Evolutionary conservation across 2,888 invertebrate genomes (phyloP), one percentile per base, ranked within the genome.

Genomic region (Pammene fasciana): DNA sequence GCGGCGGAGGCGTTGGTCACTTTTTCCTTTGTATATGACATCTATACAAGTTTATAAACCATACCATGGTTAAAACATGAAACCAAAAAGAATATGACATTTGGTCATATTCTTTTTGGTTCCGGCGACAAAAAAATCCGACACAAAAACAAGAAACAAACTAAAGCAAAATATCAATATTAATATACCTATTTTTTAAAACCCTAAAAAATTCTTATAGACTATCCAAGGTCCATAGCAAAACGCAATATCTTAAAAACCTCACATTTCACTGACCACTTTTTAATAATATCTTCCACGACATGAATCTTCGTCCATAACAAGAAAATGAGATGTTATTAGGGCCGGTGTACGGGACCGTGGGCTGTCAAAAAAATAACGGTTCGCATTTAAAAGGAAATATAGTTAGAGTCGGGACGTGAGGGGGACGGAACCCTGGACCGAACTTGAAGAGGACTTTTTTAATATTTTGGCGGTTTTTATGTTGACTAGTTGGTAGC

Each of bases 281-380:
- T 68, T 68, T 65, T 68, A 68, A 68, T 65, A 68, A 68, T 59
- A 68, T 68, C 57, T 64, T 52, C 68, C 56, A 41, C 26, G 26
- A 26, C 62, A 36, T 57, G 50, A 64, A 52, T 62, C 62, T 73
- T 76, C 76, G 75, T 73, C 72, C 75, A 71, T 75, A 74, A 74
- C 75, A 78, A 82, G 82, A 80, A 83, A 84, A 79, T 78, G 76
- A 79, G 79, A 79, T 78, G 80, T 82, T 80, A 83, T 83, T 79
- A 81, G 83, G 76, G 79, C 74, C 61, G 71, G 74, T 74, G 75
- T 76, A 77, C 77, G 72, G 74, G 75, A 77, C 76, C 78, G 76
- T 75, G 76, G 81, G 83, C 86, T 90, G 90, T 90, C 90, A 90
- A 83, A 90, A 89, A 89, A 90, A 90, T 90, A 88, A 84, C 87